phyloP scores from a whole-genome alignment of 1,140 invertebrate genomes.

The Leptinotarsa undecemlineata region DNA sequence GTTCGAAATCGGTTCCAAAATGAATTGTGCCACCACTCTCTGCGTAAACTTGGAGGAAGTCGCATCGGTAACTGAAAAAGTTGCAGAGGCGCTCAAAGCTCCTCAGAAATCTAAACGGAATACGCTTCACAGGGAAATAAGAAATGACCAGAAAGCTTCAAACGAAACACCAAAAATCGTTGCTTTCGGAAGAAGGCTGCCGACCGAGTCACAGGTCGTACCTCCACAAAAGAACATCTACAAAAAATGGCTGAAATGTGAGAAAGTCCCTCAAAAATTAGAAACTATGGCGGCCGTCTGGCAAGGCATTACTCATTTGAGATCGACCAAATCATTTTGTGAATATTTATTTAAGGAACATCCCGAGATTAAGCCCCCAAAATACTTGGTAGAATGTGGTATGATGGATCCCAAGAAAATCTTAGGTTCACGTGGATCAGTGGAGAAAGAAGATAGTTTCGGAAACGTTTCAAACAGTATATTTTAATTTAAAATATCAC shows the following conservation, averaged over 20 bases:
- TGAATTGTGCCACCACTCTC: conserved; percentile 58
- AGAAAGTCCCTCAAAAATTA: conserved; percentile 60
- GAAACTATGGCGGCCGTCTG: conserved; percentile 63
- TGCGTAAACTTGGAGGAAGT: conserved; percentile 56
- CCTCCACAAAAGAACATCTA: conserved; percentile 58
- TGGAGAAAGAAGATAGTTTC: too few relatives aligned
- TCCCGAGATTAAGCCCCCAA: conserved; percentile 40
- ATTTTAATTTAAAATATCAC: too few relatives aligned
- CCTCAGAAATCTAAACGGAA: conserved; percentile 47
- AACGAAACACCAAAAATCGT: conserved; percentile 51
- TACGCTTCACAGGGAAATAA: conserved; percentile 56
- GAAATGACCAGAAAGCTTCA: conserved; percentile 57
- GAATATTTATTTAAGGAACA: conserved; percentile 36
- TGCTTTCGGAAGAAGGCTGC: conserved; percentile 60
- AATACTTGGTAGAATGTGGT: conserved; percentile 36
- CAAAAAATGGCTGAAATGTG: conserved; percentile 57
- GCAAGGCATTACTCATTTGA: conserved; percentile 61
- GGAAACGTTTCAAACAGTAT: too few relatives aligned
- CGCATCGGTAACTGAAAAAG: conserved; percentile 55
- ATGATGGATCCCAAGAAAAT: conserved; percentile 31
- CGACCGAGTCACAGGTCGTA: conserved; percentile 52
- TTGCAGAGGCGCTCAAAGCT: conserved; percentile 54
- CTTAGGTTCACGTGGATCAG: neutral
- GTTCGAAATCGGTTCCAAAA: conserved; percentile 65
- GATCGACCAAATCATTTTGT: conserved; percentile 50